Evolutionary conservation across 92 coral and sea anemone genomes (phyloP).

Genomic region (Zoanthus sociatus): DNA sequence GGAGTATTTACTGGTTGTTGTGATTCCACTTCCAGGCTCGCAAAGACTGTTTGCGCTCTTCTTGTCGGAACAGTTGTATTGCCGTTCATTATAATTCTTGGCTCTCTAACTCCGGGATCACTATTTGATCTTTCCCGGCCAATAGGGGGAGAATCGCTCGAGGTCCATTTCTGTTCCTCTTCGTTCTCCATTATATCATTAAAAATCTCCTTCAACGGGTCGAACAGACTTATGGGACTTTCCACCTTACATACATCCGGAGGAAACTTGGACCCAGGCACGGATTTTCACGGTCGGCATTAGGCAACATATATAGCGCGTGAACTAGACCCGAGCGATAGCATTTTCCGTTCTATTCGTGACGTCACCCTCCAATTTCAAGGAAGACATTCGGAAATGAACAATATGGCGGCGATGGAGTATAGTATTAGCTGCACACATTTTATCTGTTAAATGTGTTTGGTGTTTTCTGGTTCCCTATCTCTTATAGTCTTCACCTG

Average conservation of each 20-base stretch:
- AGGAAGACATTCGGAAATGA: no score
- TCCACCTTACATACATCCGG: background rate
- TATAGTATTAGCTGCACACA: no score
- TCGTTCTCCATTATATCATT: constrained; percentile 43
- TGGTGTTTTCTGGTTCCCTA: no score
- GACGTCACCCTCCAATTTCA: no score
- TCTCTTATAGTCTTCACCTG: no score
- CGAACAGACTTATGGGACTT: constrained; percentile 34
- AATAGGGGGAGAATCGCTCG: constrained; percentile 25
- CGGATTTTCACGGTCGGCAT: no score
- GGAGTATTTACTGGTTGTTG: constrained; percentile 79
- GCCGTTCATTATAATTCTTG: constrained; percentile 77
- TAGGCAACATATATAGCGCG: no score
- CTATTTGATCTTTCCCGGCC: constrained; percentile 88
- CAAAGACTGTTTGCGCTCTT: constrained; percentile 48
- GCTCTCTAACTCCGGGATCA: constrained; percentile 79
- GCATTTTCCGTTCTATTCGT: no score
- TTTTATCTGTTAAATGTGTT: no score
- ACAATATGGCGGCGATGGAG: no score
- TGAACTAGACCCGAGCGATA: no score
- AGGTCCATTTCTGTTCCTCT: constrained; percentile 23
- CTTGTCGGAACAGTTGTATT: constrained; percentile 70
- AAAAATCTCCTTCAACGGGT: background rate
- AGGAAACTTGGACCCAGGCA: background rate
- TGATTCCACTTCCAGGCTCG: constrained; percentile 52